phyloP scores from a whole-genome alignment of 1,140 invertebrate genomes.

The Conus betulinus region DNA sequence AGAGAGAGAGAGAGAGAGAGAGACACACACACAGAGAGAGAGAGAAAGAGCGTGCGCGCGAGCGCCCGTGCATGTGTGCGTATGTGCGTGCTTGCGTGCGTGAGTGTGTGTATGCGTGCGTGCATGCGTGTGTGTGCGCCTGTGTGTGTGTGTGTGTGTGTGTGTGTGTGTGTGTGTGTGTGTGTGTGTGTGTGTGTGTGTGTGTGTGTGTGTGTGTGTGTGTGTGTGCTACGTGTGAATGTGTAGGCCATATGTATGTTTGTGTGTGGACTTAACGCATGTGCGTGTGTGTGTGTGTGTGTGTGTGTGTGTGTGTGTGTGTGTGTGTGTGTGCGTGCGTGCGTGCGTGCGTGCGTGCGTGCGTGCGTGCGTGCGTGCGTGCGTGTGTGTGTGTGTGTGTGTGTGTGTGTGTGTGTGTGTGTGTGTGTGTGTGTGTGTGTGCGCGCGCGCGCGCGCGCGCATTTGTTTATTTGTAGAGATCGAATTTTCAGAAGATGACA shows the following conservation, averaged over 20 bases:
- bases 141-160: not conserved
- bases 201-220: not conserved
- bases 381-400: not conserved
- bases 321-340: not conserved
- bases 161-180: not conserved
- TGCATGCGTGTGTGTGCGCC: not conserved
- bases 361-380: too few species aligned
- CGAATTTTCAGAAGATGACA: too few species aligned
- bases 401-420: conserved; percentile 8
- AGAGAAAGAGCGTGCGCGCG: not conserved
- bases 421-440: conserved; percentile 9
- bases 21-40: not conserved
- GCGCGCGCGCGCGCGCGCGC: not conserved
- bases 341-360: not conserved
- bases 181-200: not conserved
- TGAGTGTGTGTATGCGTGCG: not conserved
- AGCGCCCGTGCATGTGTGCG: not conserved
- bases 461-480: too few species aligned
- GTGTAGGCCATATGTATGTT: not conserved
- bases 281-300: not conserved
- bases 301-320: not conserved
- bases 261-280: not conserved
- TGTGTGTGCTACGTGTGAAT: not conserved
- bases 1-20: conserved; percentile 22
- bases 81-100: not conserved